Base-by-base conservation (phyloP, 2,797 vertebrate genomes). In the Synanceia verrucosa region DNA sequence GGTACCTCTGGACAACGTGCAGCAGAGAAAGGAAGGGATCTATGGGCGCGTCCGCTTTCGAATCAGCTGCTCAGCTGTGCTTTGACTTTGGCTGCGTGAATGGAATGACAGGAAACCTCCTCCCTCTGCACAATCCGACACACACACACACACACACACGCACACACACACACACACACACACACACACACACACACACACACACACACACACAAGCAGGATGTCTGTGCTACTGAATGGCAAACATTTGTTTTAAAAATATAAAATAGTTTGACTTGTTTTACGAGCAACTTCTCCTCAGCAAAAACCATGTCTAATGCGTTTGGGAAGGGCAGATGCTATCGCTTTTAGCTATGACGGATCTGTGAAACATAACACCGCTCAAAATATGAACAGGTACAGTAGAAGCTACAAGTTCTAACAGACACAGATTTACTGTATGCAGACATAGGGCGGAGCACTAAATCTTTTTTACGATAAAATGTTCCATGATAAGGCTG, bases 101-200 rank as follows among this genome's bases (percentile, higher is more conserved):
- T 80, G 85, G 79, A 89, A 88, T 85, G 81, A 90, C 84, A 92
- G 87, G 81, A 94, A 92, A 82, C 79, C 57, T 73, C 81, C 86
- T 88, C 86, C 82, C 86, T 81, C 53, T 28, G 31, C 86, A 86
- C 65, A 75, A 75, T 73, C 79, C 70, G 68, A 65, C 66, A 61
- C 50, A 50, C 44, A 71, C 43, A 61, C 36, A 24, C 36, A 65
- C 48, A 23, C 44, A 61, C 9, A 24, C 18, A 51, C 46, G 67
- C 44, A 59, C 46, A 28, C 34, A 65, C 43, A n/a, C 44, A 57
- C 9, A 48, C 46, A 70, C 44, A 59, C 46, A 28, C 34, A 66
- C 43, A 26, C 37, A 51, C 9, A 41, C 31, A 14, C 28, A 44
- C 50, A 19, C 46, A 58, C 9, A 31, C n/a, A 33, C 58, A 70